Conservation (phyloP, 2,888 invertebrate species). For the Microctonus brassicae region DNA sequence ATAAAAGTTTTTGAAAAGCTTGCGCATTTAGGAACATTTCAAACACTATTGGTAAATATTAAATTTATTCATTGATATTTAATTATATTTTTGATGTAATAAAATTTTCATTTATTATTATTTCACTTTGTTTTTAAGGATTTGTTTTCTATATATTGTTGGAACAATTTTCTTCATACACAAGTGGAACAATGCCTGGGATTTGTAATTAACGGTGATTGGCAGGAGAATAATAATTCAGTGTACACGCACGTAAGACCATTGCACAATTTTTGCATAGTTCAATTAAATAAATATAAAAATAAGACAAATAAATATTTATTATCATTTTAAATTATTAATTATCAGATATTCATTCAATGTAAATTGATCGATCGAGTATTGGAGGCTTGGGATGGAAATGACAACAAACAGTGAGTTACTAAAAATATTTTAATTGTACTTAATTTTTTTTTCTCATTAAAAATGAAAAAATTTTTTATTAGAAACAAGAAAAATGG, state of each 20-base stretch:
- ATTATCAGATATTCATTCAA: conserved; percentile 80
- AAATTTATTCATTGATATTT: neutral
- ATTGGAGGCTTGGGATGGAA: conserved; percentile 85
- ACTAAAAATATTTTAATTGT: neutral
- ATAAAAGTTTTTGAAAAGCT: conserved; percentile 79
- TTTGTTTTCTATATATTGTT: conserved; percentile 88
- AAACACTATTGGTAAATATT: conserved; percentile 72
- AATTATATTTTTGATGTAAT: neutral
- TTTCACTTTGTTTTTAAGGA: conserved; percentile 75
- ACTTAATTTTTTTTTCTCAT: conserved; percentile 11
- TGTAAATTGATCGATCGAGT: conserved; percentile 85
- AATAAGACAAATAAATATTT: neutral
- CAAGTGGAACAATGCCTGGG: conserved; percentile 86
- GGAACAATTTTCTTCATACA: conserved; percentile 97
- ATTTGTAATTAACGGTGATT: conserved; percentile 74
- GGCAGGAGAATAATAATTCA: conserved; percentile 65
- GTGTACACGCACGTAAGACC: conserved; percentile 73
- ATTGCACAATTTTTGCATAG: too few species aligned
- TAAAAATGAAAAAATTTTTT: neutral
- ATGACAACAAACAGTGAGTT: conserved; percentile 83
- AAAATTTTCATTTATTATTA: conserved; percentile 13
- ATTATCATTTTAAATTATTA: too few species aligned
- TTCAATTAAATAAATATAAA: too few species aligned
- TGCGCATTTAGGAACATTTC: conserved; percentile 72
- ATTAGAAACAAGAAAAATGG: conserved; percentile 72